Evolutionary conservation across 1,140 invertebrate species (phyloP), one percentile per base, ranked within the genome.

Genomic region (Drosophila mayri): DNA sequence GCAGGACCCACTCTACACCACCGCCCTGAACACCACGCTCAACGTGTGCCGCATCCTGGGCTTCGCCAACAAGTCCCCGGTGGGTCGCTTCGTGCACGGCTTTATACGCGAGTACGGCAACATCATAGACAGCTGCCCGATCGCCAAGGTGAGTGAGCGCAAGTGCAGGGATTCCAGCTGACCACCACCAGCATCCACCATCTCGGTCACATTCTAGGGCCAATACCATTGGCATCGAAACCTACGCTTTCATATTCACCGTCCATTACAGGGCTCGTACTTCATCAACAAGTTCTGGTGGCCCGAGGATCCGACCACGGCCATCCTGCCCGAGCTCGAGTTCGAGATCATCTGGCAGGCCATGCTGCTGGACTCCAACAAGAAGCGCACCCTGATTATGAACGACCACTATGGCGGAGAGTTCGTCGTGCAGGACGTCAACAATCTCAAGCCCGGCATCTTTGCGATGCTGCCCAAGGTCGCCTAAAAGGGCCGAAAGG

Each of bases 251-350:
- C 85, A 52, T 61, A 74, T 73, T 32, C 72, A 74, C 49, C 74
- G 73, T 54, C 52, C 64, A 62, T 92, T 92, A 40, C 91, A 92
- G 91, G 91, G 91, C 43, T 54, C 86, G n/a, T 92, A 92, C 72
- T 87, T 59, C 40, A 72, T 91, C 41, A 91, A 92, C 65, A 91
- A 90, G 40, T 90, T 92, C 74, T 92, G 91, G 91, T 84, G 83
- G 81, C 91, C 91, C 1, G 91, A 92, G 59, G 91, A 92, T 64
- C 63, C 88, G 43, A 76, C 91, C 9, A 78, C 81, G 4, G 76
- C 88, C n/a, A 91, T 81, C 1, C 65, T 91, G 41, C 91, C 91
- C 0, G 91, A 92, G 32, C 30, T 91, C 20, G 85, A 92, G 40
- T 92, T 92, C 44, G 87, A 92, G 2, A 72, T 92, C 18, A 55